Evolutionary conservation across 2,113 vertebrate species (phyloP).

Genomic region (Serinus canaria): DNA sequence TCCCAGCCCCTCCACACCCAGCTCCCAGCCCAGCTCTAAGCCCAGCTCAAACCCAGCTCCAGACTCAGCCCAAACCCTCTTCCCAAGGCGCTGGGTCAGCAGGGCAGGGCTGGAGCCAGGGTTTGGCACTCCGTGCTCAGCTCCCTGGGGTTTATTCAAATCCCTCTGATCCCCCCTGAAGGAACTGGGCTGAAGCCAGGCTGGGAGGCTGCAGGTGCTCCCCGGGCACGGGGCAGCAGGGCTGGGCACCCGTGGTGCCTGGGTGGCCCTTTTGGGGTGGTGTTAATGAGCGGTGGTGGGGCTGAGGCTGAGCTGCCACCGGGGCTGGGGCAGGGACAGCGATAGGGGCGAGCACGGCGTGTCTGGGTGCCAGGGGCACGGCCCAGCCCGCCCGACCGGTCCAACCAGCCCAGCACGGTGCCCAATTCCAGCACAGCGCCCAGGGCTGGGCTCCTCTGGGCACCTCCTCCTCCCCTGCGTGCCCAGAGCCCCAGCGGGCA

Average conservation of each 20-base stretch:
- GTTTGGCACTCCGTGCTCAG: accelerated
- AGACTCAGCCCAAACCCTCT: accelerated
- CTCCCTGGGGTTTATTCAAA: background rate
- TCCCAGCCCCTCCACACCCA: background rate
- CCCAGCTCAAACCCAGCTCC: background rate
- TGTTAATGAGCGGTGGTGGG: background rate
- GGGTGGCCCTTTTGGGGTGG: constrained; percentile 27
- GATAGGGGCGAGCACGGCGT: background rate
- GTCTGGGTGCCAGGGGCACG: background rate
- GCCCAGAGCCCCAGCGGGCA: background rate
- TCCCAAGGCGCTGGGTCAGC: background rate
- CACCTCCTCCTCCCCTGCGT: background rate
- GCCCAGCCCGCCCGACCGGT: background rate
- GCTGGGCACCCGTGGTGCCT: background rate
- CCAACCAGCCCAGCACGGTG: background rate
- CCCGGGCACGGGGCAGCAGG: background rate
- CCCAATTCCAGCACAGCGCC: background rate
- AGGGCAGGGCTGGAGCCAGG: accelerated
- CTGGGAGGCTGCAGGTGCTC: background rate
- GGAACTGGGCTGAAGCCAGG: accelerated
- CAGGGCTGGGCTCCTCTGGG: background rate
- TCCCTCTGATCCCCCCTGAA: background rate
- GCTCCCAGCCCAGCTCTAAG: accelerated
- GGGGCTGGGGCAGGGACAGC: background rate
- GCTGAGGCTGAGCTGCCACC: background rate